phyloP scores from a whole-genome alignment of 1,140 invertebrate species.

The Tetranychus cinnabarinus region DNA sequence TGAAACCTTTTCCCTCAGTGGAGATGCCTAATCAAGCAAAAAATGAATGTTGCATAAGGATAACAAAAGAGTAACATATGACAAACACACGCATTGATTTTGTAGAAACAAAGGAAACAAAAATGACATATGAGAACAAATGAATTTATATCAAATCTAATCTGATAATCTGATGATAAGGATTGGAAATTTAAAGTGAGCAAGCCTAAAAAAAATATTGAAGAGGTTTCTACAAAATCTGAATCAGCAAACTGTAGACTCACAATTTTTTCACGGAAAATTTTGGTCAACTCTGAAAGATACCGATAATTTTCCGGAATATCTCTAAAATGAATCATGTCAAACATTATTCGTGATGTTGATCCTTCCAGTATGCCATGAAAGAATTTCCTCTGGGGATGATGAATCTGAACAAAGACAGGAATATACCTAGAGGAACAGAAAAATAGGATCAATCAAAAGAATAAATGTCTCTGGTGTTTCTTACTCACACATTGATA shows the following conservation, averaged over 20 bases:
- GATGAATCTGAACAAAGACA: conserved; percentile 59
- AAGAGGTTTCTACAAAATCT: not conserved
- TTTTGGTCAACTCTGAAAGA: conserved; percentile 33
- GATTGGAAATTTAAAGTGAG: too few species aligned
- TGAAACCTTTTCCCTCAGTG: conserved; percentile 20
- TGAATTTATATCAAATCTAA: too few species aligned
- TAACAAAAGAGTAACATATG: too few species aligned
- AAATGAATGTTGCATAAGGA: not conserved
- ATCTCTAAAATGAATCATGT: conserved; percentile 62
- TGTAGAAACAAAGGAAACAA: too few species aligned
- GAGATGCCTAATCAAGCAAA: not conserved
- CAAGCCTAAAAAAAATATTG: not conserved
- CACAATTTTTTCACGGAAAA: conserved; percentile 26
- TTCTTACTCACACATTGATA: conserved; percentile 34
- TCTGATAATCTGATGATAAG: too few species aligned
- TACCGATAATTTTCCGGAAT: conserved; percentile 56
- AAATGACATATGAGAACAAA: too few species aligned
- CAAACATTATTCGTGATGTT: conserved; percentile 42
- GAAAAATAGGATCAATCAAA: conserved; percentile 1
- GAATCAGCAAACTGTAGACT: not conserved
- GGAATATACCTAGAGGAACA: conserved; percentile 40
- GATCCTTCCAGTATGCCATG: conserved; percentile 43
- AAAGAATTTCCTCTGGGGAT: conserved; percentile 55
- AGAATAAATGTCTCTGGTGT: not conserved
- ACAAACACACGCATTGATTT: too few species aligned